A percentile compares a stretch with the other conserved stretches of the same genome.
These are phyloP conservation scores for Bombyx mandarina DNA, from an alignment of 1,140 invertebrate species.

Conservation along the genomic window DNA sequence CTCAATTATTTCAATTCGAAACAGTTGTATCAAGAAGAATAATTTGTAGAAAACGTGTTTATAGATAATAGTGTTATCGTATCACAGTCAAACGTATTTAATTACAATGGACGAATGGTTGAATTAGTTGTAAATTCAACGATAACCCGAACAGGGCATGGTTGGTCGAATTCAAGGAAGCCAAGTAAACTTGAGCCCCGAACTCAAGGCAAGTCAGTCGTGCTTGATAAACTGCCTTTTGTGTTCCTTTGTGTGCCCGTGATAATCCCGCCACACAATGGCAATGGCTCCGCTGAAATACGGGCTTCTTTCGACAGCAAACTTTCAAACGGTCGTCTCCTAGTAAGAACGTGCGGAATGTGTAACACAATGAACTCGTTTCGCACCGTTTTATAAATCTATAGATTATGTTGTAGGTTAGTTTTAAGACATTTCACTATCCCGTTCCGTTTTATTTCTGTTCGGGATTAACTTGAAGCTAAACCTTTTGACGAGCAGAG, in stretches of 20 bases:
- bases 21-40: too few relatives aligned
- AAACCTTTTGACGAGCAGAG: not conserved
- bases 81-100: too few relatives aligned
- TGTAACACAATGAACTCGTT: not conserved
- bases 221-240: conserved; percentile 42
- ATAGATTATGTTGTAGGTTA: not conserved
- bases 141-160: too few relatives aligned
- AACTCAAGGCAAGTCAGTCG: conserved; percentile 22
- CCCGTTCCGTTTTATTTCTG: too few relatives aligned
- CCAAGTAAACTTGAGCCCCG: too few relatives aligned
- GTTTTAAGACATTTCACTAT: too few relatives aligned
- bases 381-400: not conserved
- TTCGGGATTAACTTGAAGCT: not conserved
- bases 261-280: conserved; percentile 29
- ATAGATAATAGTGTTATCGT: too few relatives aligned
- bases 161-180: too few relatives aligned
- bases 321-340: conserved; percentile 3
- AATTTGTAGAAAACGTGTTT: too few relatives aligned
- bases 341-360: not conserved
- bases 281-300: conserved; percentile 18
- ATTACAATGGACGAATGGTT: too few relatives aligned
- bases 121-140: too few relatives aligned
- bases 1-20: too few relatives aligned
- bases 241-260: conserved; percentile 30
- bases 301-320: conserved; percentile 7